Conservation (phyloP, 1,140 invertebrate genomes). For the Calycopis cecrops region DNA sequence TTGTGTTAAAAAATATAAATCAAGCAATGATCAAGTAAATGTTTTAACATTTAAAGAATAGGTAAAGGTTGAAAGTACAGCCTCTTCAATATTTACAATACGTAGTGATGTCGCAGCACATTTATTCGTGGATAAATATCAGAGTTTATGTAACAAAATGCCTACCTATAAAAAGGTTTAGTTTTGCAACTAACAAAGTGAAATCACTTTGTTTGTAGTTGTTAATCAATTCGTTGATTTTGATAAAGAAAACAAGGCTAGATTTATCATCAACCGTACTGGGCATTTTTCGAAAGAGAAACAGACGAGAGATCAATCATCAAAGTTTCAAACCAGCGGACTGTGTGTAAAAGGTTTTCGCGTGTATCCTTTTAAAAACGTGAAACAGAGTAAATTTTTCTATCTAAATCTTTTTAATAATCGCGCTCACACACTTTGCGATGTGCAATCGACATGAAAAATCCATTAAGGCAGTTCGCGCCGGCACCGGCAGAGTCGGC, state of each 20-base stretch:
- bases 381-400: conserved; percentile 21
- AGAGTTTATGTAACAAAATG: neutral
- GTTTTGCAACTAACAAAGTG: too few relatives aligned
- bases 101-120: too few relatives aligned
- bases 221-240: too few relatives aligned
- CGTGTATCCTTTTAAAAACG: conserved; percentile 12
- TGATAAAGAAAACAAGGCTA: too few relatives aligned
- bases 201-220: too few relatives aligned
- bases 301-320: conserved; percentile 6
- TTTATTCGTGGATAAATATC: neutral
- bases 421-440: conserved; percentile 46
- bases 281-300: neutral
- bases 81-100: too few relatives aligned
- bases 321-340: conserved; percentile 1
- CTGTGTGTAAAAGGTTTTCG: conserved; percentile 6
- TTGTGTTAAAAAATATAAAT: too few relatives aligned
- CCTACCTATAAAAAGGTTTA: too few relatives aligned
- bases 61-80: too few relatives aligned
- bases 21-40: too few relatives aligned
- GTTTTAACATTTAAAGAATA: too few relatives aligned
- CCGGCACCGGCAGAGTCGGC: conserved; percentile 38
- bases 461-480: conserved; percentile 67
- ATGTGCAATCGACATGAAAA: conserved; percentile 72
- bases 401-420: conserved; percentile 39
- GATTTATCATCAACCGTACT: too few relatives aligned